Base-by-base conservation (phyloP, 2,113 vertebrate genomes). In the Dolichotis patagonum region DNA sequence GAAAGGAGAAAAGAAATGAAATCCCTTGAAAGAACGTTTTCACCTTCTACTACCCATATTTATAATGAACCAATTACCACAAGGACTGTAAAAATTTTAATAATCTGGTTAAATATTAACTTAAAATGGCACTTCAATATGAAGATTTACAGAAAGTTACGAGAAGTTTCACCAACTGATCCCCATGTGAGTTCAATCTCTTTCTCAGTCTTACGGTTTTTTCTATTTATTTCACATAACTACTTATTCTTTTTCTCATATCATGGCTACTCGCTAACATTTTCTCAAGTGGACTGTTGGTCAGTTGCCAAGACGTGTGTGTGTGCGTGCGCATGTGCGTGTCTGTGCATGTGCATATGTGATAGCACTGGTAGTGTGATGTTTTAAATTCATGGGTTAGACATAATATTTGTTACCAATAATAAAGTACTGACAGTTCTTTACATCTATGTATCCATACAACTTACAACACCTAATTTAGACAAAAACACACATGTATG, bases 11-110 rank as follows among this genome's bases (percentile, higher is more conserved):
- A 58, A 93, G 35, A 95, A 93, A 90, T 16, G 11, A 93, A 93
- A 96, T 54, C 65, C n/a, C 11, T 77, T 56, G 22, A 43, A 96
- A 96, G 54, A 60, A 67, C 5, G 41, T 85, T 95, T 94, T 49
- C 73, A 75, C 78, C 26, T 96, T 81, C 65, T 1, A 92, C 41
- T 26, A 91, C 88, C 11, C 30, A 62, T 14, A 84, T 82, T 43
- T 95, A 65, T 24, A 96, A 96, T 41, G 12, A 93, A 95, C 11
- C 32, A 92, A 88, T 41, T 77, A 90, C 88, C 46, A 81, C 28
- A 90, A 77, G 52, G 43, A 88, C 38, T 46, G 60, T 32, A 11
- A 56, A 94, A 91, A 60, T 78, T 77, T 32, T 14, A 49, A 63
- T 58, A 92, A 85, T 75, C 46, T 95, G 24, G 49, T 73, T 94